Evolutionary conservation across 2,888 invertebrate genomes (phyloP).

Genomic region (Luperina testacea): DNA sequence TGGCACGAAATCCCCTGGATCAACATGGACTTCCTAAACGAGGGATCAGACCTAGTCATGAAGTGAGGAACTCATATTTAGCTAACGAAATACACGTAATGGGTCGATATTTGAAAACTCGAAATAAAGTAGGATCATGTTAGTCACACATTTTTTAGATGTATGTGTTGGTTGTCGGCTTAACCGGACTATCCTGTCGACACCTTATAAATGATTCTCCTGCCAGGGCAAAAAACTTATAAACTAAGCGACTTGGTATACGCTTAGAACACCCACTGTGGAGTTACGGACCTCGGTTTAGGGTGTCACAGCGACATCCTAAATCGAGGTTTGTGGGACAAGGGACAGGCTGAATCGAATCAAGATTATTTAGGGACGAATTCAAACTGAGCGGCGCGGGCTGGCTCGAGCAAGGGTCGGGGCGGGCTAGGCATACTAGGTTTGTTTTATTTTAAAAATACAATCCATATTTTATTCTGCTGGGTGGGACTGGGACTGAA

Average conservation of each 20-base stretch:
- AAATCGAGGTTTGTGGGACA: no score
- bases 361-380: background rate
- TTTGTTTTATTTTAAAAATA: background rate
- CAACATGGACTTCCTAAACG: constrained; percentile 87
- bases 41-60: constrained; percentile 82
- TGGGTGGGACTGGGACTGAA: no score
- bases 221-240: background rate
- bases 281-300: background rate
- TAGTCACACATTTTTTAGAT: background rate
- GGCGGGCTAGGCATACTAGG: background rate
- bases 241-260: background rate
- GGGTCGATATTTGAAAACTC: background rate
- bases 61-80: constrained; percentile 70
- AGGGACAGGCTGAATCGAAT: no score
- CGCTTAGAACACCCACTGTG: background rate
- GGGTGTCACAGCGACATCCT: background rate
- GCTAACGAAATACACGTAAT: background rate
- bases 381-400: background rate
- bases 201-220: background rate
- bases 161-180: background rate
- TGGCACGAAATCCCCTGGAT: constrained; percentile 91
- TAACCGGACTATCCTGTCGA: background rate
- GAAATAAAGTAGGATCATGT: background rate
- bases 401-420: no score
- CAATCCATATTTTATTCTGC: background rate